Conservation (phyloP, 2,113 vertebrate genomes). For the Miniopterus natalensis region DNA sequence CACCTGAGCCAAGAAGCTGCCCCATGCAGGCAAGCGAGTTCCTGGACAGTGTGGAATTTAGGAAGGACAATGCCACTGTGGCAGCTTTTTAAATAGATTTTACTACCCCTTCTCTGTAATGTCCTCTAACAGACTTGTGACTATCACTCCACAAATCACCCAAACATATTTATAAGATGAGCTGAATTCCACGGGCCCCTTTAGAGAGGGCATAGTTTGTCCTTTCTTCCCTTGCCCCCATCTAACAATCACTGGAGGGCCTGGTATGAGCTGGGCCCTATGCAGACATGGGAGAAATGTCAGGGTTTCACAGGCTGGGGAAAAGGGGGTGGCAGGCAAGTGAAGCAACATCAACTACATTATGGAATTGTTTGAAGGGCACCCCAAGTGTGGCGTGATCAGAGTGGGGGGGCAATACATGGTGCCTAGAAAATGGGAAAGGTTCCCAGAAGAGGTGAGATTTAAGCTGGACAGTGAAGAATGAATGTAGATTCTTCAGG, state of each 20-base stretch:
- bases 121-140: background rate
- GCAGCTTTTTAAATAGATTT: background rate
- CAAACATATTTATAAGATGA: background rate
- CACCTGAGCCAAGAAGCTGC: background rate
- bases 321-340: background rate
- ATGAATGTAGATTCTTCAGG: background rate
- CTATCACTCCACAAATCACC: background rate
- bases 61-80: background rate
- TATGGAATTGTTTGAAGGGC: background rate
- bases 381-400: too few relatives aligned
- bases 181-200: background rate
- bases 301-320: background rate
- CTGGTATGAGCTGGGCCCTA: background rate
- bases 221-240: background rate
- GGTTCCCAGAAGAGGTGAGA: background rate
- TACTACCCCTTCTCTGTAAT: background rate
- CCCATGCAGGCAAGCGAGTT: accelerated
- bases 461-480: background rate
- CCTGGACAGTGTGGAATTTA: background rate
- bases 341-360: background rate
- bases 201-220: background rate
- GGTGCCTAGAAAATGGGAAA: background rate
- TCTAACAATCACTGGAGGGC: background rate
- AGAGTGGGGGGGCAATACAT: background rate
- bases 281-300: background rate